phyloP scores from a whole-genome alignment of 2,113 vertebrate species.

The cattle (Bos taurus) region DNA sequence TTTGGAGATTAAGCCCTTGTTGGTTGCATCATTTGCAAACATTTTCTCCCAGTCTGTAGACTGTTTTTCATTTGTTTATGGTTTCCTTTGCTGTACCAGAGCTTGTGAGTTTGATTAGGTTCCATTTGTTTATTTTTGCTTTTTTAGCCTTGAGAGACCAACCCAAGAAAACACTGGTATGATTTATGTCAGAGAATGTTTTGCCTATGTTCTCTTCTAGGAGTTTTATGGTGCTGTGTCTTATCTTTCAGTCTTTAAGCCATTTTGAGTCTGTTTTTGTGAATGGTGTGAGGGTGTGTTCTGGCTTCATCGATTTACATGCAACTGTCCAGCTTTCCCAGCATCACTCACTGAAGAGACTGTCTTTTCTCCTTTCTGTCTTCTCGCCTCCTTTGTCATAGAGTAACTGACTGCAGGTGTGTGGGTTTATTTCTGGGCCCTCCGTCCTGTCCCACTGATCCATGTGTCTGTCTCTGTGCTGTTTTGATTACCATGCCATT shows the following conservation, averaged over 20 bases:
- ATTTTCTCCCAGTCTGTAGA: background rate
- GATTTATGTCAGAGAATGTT: background rate
- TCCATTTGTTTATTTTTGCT: background rate
- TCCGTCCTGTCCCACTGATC: background rate
- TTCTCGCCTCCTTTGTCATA: background rate
- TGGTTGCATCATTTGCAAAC: background rate
- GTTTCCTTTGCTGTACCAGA: background rate
- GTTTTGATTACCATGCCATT: background rate
- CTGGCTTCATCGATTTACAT: background rate
- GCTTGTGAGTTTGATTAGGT: background rate
- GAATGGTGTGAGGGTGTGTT: background rate
- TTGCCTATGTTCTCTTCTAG: background rate
- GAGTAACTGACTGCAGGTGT: background rate
- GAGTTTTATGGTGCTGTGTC: background rate
- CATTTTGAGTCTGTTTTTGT: background rate
- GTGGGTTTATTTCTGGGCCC: background rate
- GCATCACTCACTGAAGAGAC: background rate
- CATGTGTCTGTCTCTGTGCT: background rate
- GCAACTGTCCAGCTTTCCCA: background rate
- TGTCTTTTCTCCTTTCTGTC: background rate
- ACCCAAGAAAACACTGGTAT: background rate
- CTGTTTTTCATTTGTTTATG: background rate
- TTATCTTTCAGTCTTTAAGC: background rate
- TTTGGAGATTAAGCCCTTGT: background rate
- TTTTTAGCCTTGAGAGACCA: background rate